Evolutionary conservation across 2,888 invertebrate species (phyloP).

Genomic region (Ectobius pallidus): DNA sequence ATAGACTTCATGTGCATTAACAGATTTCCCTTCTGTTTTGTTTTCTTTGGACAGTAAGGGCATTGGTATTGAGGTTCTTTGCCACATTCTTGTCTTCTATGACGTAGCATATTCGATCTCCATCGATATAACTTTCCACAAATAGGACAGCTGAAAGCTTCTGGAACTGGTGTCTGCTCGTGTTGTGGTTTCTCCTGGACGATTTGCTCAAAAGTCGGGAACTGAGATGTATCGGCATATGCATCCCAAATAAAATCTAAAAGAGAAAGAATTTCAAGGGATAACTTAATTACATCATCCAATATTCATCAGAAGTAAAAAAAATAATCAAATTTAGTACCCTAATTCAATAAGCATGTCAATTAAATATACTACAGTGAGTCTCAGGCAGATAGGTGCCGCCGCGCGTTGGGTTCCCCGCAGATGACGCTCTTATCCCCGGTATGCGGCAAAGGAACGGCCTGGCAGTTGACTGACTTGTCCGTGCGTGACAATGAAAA

Average conservation of each 20-base stretch:
- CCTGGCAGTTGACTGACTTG: too few relatives aligned
- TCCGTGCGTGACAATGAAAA: too few relatives aligned
- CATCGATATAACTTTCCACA: slow-evolving; percentile 46
- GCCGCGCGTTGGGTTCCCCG: too few relatives aligned
- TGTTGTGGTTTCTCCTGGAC: neutral
- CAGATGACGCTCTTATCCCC: too few relatives aligned
- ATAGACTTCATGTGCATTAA: slow-evolving; percentile 16
- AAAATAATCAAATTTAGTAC: too few relatives aligned
- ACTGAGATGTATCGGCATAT: slow-evolving; percentile 6
- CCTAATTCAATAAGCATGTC: too few relatives aligned
- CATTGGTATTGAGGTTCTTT: slow-evolving; percentile 44
- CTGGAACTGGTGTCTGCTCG: neutral
- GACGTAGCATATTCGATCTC: slow-evolving; percentile 45
- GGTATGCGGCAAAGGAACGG: too few relatives aligned
- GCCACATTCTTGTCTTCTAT: slow-evolving; percentile 43
- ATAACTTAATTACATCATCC: too few relatives aligned
- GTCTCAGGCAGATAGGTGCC: too few relatives aligned
- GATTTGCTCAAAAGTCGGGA: slow-evolving; percentile 7
- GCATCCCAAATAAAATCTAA: neutral
- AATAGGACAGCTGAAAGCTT: slow-evolving; percentile 43
- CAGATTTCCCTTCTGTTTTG: slow-evolving; percentile 36
- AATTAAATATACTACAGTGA: too few relatives aligned
- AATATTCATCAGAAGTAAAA: too few relatives aligned
- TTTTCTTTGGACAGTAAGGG: slow-evolving; percentile 35
- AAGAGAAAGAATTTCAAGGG: neutral